phyloP scores from a whole-genome alignment of 2,888 invertebrate species.

The Hirtodrosophila histrioides region DNA sequence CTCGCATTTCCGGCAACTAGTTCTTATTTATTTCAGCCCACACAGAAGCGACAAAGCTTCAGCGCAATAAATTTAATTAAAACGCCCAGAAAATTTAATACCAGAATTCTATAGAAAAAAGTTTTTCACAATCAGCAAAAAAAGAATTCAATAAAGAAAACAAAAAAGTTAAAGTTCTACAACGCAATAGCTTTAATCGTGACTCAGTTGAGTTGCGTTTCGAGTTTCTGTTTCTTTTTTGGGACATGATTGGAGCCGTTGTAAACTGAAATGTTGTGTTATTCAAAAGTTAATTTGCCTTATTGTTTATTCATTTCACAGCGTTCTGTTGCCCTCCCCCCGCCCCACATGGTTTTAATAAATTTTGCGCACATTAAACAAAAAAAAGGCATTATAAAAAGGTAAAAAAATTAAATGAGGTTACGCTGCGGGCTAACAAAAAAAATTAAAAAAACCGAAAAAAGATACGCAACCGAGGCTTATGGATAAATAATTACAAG shows the following conservation, averaged over 20 bases:
- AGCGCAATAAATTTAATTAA: slow-evolving; percentile 49
- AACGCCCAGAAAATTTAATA: slow-evolving; percentile 9
- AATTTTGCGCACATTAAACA: slow-evolving; percentile 36
- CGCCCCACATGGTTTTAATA: slow-evolving; percentile 25
- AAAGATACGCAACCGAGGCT: slow-evolving; percentile 36
- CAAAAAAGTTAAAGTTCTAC: slow-evolving; percentile 24
- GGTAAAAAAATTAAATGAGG: slow-evolving; percentile 35
- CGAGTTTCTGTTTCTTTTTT: slow-evolving; percentile 11
- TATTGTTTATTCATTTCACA: slow-evolving; percentile 66
- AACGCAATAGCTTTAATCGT: slow-evolving; percentile 7
- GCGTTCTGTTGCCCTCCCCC: slow-evolving; percentile 11
- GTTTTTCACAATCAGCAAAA: slow-evolving; percentile 40
- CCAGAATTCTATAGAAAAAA: slow-evolving; percentile 25
- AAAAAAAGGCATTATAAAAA: slow-evolving; percentile 7
- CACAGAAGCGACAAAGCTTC: slow-evolving; percentile 23
- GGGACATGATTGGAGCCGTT: slow-evolving; percentile 2
- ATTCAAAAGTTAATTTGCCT: slow-evolving; percentile 61
- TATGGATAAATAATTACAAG: slow-evolving; percentile 79
- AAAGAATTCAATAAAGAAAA: slow-evolving; percentile 16
- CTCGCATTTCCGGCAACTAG: slow-evolving; percentile 48
- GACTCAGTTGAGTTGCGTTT: slow-evolving; percentile 40
- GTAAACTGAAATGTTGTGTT: slow-evolving; percentile 25
- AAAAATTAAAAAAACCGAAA: slow-evolving; percentile 10
- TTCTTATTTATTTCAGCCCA: slow-evolving; percentile 28
- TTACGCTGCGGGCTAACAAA: slow-evolving; percentile 35